Evolutionary conservation across 2,113 vertebrate genomes (phyloP).

Genomic region (Ahaetulla prasina): DNA sequence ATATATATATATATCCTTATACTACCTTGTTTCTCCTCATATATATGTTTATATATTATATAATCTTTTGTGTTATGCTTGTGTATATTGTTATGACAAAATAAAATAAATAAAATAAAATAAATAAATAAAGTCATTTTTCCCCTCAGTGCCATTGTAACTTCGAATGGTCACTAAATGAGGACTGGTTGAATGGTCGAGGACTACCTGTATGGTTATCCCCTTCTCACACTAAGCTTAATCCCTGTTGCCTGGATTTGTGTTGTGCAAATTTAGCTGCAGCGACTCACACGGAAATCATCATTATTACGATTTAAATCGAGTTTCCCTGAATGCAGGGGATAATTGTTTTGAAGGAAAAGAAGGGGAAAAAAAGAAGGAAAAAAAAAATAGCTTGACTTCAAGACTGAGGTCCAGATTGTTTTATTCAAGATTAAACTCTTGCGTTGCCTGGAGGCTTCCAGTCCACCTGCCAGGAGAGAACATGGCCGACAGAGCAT

Average conservation of each 20-base stretch:
- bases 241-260: neutral
- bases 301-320: neutral
- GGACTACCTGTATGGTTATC: neutral
- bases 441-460: neutral
- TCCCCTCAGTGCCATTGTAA: too few relatives aligned
- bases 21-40: too few relatives aligned
- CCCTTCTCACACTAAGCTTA: neutral
- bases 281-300: neutral
- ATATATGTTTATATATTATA: too few relatives aligned
- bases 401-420: neutral
- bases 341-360: neutral
- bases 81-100: too few relatives aligned
- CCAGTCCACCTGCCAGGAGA: neutral
- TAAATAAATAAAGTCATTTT: too few relatives aligned
- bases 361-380: too few relatives aligned
- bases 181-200: too few relatives aligned
- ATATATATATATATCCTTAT: too few relatives aligned
- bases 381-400: neutral
- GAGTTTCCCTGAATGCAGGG: neutral
- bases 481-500: neutral
- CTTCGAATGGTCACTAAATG: too few relatives aligned
- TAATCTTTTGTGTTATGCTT: too few relatives aligned
- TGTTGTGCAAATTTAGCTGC: neutral
- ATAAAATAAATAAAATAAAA: too few relatives aligned
- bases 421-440: neutral